Percentiles rank a stretch among this genome's conserved stretches.
These are phyloP conservation scores for Lordiphosa andalusiaca DNA, from an alignment of 2,888 invertebrate genomes.

Conservation along the genomic window DNA sequence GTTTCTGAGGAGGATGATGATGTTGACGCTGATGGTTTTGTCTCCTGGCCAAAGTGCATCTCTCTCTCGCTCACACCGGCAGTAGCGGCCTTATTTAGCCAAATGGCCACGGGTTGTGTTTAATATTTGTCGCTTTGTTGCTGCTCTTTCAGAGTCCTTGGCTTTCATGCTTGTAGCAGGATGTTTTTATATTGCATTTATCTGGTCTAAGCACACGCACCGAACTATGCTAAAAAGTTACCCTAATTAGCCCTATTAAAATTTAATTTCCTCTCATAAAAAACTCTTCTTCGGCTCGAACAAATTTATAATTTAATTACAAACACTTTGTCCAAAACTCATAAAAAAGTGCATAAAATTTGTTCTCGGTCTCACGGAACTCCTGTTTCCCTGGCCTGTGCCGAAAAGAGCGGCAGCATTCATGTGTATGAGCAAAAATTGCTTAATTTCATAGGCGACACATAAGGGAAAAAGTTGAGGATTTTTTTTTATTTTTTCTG, in stretches of 20 bases:
- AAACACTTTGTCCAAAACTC: conserved; percentile 56
- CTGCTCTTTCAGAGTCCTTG: not conserved
- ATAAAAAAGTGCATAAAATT: conserved; percentile 66
- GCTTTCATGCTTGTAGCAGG: not conserved
- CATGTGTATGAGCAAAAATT: conserved; percentile 41
- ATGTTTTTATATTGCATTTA: conserved; percentile 1
- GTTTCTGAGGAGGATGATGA: conserved; percentile 14
- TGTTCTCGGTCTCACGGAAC: conserved; percentile 25
- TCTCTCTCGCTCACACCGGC: conserved; percentile 13
- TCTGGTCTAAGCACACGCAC: conserved; percentile 1
- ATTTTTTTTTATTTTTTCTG: conserved; percentile 27
- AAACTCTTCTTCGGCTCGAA: conserved; percentile 13
- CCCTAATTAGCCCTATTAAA: conserved; percentile 38
- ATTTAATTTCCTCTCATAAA: conserved; percentile 24
- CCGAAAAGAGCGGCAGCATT: too few relatives aligned
- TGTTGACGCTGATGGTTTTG: conserved; percentile 40
- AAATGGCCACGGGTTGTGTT: not conserved
- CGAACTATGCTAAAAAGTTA: conserved; percentile 6
- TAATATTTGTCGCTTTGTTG: not conserved
- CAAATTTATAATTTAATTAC: conserved; percentile 65
- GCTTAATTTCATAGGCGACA: conserved; percentile 69
- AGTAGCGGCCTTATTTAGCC: conserved; percentile 9
- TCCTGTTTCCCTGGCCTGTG: not conserved
- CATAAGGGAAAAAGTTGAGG: conserved; percentile 66
- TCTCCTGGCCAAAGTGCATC: conserved; percentile 66